Evolutionary conservation across 1,140 invertebrate species (phyloP).

Genomic region (Orius laevigatus): DNA sequence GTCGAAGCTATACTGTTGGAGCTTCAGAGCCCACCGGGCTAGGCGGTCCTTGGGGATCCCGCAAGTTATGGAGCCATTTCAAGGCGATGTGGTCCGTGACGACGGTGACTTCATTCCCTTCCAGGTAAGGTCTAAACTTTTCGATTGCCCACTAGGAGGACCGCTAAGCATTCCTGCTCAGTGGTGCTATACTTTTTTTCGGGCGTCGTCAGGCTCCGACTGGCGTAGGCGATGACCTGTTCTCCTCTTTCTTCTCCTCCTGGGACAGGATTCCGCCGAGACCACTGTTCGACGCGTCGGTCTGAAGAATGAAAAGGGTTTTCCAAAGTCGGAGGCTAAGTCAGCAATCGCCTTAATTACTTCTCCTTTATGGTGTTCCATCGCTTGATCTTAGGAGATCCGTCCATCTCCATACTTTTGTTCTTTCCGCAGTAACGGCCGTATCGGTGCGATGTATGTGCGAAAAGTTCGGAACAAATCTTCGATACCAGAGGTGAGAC

Average conservation of each 20-base stretch:
- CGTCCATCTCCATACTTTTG: slow-evolving; percentile 1
- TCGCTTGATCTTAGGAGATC: slow-evolving; percentile 12
- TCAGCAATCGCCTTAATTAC: slow-evolving; percentile 17
- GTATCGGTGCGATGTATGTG: slow-evolving; percentile 22
- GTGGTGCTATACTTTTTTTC: slow-evolving; percentile 29
- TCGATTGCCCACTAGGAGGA: slow-evolving; percentile 27
- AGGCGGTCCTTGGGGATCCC: slow-evolving; percentile 27
- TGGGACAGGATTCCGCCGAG: slow-evolving; percentile 23
- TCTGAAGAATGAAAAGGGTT: slow-evolving; percentile 21
- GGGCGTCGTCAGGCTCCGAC: slow-evolving; percentile 22
- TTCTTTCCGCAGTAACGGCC: not conserved
- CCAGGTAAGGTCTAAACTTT: slow-evolving; percentile 23
- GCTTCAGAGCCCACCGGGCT: slow-evolving; percentile 22
- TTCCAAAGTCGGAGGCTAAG: slow-evolving; percentile 21
- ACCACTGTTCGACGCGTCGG: slow-evolving; percentile 22
- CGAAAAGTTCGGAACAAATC: slow-evolving; percentile 24
- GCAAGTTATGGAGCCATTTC: slow-evolving; percentile 28
- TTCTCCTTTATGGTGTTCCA: slow-evolving; percentile 19
- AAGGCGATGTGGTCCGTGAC: slow-evolving; percentile 31
- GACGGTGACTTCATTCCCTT: slow-evolving; percentile 25
- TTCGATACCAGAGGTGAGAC: slow-evolving; percentile 22
- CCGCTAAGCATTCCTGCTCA: slow-evolving; percentile 29
- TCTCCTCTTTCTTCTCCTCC: slow-evolving; percentile 17
- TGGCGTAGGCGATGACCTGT: slow-evolving; percentile 27
- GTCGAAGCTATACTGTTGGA: slow-evolving; percentile 19